Base-by-base conservation (phyloP, 1,140 invertebrate genomes). In the Tetragonula clypearis region DNA sequence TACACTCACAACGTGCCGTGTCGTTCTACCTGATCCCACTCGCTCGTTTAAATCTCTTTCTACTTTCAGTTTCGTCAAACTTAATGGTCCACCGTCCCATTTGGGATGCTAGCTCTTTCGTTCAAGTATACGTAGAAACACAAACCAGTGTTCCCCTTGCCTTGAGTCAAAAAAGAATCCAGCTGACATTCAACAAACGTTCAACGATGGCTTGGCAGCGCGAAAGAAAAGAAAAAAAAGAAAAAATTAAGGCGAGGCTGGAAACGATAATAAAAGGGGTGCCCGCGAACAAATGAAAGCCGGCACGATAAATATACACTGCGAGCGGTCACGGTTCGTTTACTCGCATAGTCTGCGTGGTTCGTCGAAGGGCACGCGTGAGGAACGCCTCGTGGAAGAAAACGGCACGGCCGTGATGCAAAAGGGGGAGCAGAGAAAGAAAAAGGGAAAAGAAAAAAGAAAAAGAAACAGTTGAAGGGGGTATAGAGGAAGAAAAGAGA, bases 251-350 rank as follows among this genome's bases (percentile, higher is more conserved):
- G 62, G 17, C 73, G 68, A 65, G 82, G 72, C 35, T 78, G 83
- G 62, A 65, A 49, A 35, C 26, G 58, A 69, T 78, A 82, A 88
- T 78, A 82, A 88, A 87, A 88, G 87, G 84, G 21, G 58, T 53
- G 9, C 26, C 1, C 41, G 65, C 55, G 76, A 88, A 89, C 86
- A 89, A 88, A 88, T 86, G 87, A 86, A 88, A 80, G 62, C 71
- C 41, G 65, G 56, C 55, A 21, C 58, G 87, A 75, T 72, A 82
- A 88, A 86, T 82, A 83, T 55, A 84, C 86, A 72, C 53, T 58
- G 81, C 30, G 49, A 56, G 66, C 68, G 55, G 56, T 60, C 66
- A 60, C 58, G 77, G 49, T 35, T 60, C 65, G n/a, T 26, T 84
- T 68, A 65, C 72, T 53, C 73, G 66, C 73, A 30, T 30, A 55